These are phyloP conservation scores for Crenichthys baileyi DNA, from an alignment of 2,797 vertebrate species.

Conservation along the genomic window DNA sequence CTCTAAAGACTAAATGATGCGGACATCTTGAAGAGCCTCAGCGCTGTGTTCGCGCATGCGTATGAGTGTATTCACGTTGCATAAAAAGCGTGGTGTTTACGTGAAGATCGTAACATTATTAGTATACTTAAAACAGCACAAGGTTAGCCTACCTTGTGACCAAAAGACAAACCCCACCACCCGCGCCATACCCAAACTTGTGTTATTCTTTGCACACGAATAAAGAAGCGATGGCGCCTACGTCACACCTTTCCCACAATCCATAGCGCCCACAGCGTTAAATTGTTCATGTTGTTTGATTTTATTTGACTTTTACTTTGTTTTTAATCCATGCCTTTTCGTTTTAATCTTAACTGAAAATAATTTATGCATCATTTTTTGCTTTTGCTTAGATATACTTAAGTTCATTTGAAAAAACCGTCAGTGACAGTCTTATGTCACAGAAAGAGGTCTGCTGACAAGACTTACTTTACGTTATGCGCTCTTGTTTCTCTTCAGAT, in stretches of 20 bases:
- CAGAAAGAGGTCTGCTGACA: neutral
- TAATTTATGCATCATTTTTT: neutral
- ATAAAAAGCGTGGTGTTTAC: neutral
- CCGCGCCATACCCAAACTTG: neutral
- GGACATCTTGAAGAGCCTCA: too few relatives aligned
- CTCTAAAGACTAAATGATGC: too few relatives aligned
- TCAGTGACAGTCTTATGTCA: neutral
- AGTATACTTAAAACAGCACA: neutral
- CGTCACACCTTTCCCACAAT: neutral
- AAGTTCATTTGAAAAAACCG: neutral
- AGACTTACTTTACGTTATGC: accelerated
- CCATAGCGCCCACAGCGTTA: neutral
- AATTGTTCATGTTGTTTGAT: neutral
- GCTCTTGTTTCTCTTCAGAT: constrained; percentile 76
- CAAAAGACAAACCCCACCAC: neutral
- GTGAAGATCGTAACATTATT: too few relatives aligned
- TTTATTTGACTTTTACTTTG: neutral
- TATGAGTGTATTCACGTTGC: neutral
- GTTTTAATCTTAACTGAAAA: neutral
- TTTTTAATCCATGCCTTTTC: neutral
- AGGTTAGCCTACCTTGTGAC: neutral
- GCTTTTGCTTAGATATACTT: neutral
- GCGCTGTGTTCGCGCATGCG: neutral
- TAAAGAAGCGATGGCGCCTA: neutral
- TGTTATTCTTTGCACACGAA: neutral